Base-by-base conservation (phyloP, 53 echinoderm and acorn worm genomes). In the Holothuria leucospilota region DNA sequence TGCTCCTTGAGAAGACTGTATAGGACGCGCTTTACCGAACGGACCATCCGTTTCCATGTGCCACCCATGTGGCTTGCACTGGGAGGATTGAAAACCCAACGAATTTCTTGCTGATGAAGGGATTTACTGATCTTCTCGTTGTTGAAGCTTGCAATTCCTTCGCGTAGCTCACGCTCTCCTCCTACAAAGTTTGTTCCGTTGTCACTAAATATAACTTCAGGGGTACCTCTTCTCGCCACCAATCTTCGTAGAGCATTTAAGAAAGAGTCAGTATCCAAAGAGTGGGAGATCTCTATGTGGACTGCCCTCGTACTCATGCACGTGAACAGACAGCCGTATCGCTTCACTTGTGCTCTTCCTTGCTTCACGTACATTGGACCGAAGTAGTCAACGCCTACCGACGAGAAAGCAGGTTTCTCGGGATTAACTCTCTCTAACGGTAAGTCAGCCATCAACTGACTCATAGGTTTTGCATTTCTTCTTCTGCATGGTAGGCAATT, bases 81-180 rank as follows among this genome's bases (percentile, higher is more conserved):
- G 2, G 89, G 91, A 34, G 92, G 92, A 26, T 92, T 92, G 39
- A 92, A 92, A 20, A 67, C 53, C 92, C 92, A 92, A 14, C 89
- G 82, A n/a, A 89, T 89, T 9, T 53, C 88, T 26, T 53, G 46
- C 42, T 85, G 70, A 6, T 63, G 46, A 68, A 92, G 72, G 13
- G 77, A 75, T 13, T 63, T 21, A 8, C 80, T 63, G 18, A 87
- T 51, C 86, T 85, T 85, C 16, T 58, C 21, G 21, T 14, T 77
- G 8, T n/a, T n/a, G n/a, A n/a, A n/a, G n/a, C n/a, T n/a, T n/a
- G n/a, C n/a, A n/a, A n/a, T n/a, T n/a, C n/a, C n/a, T n/a, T n/a
- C n/a, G n/a, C n/a, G n/a, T n/a, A n/a, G n/a, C n/a, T n/a, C n/a
- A n/a, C n/a, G n/a, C 65, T 80, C 2, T 89, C 67, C 63, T 92